A percentile compares a stretch with the other conserved stretches of the same genome.
These are phyloP conservation scores for Sphaerodactylus townsendi DNA, from an alignment of 2,113 vertebrate species.

Conservation along the genomic window DNA sequence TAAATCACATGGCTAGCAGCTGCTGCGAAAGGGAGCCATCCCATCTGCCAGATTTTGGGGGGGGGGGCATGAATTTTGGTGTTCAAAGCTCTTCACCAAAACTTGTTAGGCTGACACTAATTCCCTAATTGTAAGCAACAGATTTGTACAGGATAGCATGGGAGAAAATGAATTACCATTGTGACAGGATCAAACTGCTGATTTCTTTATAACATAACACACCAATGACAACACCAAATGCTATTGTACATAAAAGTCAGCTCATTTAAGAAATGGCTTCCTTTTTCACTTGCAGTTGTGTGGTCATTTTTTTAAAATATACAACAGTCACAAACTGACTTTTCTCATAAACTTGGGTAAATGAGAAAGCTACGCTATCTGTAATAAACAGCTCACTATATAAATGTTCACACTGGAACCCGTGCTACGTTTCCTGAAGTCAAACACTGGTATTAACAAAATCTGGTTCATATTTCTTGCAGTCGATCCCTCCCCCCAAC, in stretches of 20 bases:
- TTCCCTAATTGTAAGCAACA: constrained; percentile 69
- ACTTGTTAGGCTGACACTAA: constrained; percentile 75
- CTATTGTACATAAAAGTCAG: not conserved
- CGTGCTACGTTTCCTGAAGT: not conserved
- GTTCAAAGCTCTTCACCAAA: constrained; percentile 78
- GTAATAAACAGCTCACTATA: not conserved
- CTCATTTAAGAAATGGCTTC: constrained; percentile 21
- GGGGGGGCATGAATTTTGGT: constrained; percentile 75
- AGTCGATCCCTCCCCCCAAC: not conserved
- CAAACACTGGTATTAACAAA: rapidly evolving
- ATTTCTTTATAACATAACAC: constrained; percentile 21
- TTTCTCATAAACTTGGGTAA: constrained; percentile 9
- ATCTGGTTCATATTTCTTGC: constrained; percentile 14
- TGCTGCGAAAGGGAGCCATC: constrained; percentile 81
- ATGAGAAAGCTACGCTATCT: not conserved
- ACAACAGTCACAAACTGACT: not conserved
- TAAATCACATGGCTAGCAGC: constrained; percentile 90
- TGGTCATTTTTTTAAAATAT: not conserved
- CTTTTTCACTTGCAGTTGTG: constrained; percentile 19
- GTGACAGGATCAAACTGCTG: constrained; percentile 51
- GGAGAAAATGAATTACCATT: constrained; percentile 64
- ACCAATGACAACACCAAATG: constrained; percentile 36
- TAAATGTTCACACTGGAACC: not conserved
- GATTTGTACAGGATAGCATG: constrained; percentile 65
- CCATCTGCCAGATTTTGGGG: constrained; percentile 75